Conservation (phyloP, 2,797 vertebrate genomes). For the Ciconia nigra region DNA sequence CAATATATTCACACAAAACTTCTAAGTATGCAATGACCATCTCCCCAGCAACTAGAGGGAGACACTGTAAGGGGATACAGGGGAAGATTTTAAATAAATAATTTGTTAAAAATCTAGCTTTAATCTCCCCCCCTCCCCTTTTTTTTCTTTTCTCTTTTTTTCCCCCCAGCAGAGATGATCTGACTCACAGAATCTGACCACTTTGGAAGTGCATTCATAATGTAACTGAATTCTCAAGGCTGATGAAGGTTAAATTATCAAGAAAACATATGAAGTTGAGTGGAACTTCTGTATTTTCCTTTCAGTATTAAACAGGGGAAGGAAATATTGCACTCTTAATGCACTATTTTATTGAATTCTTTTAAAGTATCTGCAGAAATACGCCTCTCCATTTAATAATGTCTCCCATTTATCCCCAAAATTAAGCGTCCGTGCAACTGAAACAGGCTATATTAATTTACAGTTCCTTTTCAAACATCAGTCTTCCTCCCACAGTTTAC, state of each 20-base stretch:
- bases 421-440: background rate
- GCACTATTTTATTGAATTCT: background rate
- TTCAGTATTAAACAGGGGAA: background rate
- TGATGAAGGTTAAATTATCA: background rate
- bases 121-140: accelerated
- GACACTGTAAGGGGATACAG: background rate
- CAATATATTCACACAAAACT: background rate
- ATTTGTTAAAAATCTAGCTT: background rate
- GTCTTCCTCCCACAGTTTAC: background rate
- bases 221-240: background rate
- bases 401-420: background rate
- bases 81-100: background rate
- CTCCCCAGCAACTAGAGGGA: slow-evolving; percentile 13
- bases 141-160: too few species aligned
- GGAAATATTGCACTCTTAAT: background rate
- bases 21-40: accelerated
- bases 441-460: background rate
- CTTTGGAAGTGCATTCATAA: background rate
- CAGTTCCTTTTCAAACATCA: background rate
- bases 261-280: background rate
- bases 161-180: background rate
- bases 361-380: background rate
- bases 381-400: background rate
- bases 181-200: background rate
- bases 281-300: background rate